Conservation (phyloP, 1,140 invertebrate genomes). For the Amphibalanus amphitrite region DNA sequence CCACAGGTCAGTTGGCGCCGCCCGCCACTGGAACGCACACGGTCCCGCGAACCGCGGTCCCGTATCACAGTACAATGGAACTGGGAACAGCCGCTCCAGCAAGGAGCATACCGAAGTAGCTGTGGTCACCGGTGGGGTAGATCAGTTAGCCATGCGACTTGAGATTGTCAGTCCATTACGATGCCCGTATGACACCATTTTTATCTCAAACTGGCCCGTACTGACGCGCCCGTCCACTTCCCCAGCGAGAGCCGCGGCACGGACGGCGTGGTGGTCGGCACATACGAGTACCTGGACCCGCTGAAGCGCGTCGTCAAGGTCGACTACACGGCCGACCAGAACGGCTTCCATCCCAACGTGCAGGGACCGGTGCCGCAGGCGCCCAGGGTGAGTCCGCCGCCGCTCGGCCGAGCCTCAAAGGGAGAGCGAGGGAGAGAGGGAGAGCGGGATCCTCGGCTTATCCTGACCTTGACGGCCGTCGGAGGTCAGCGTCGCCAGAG, state of each 20-base stretch:
- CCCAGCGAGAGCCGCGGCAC: conserved; percentile 19
- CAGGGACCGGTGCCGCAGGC: neutral
- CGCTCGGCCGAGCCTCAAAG: too few relatives aligned
- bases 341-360: conserved; percentile 43
- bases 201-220: too few relatives aligned
- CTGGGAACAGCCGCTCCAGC: neutral
- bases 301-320: conserved; percentile 46
- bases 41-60: neutral
- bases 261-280: conserved; percentile 23
- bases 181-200: too few relatives aligned
- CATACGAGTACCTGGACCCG: conserved; percentile 54
- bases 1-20: conserved; percentile 29
- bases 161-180: neutral
- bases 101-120: neutral
- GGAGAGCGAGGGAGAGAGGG: too few relatives aligned
- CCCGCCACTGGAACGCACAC: too few relatives aligned
- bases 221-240: conserved; percentile 13
- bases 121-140: neutral
- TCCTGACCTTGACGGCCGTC: too few relatives aligned
- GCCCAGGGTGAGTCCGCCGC: conserved; percentile 1
- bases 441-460: too few relatives aligned
- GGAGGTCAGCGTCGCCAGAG: too few relatives aligned
- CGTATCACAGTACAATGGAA: neutral
- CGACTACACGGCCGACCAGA: conserved; percentile 41
- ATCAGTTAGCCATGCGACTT: neutral